Evolutionary conservation across 2,888 invertebrate species (phyloP), one percentile per base, ranked within the genome.

Genomic region (Pecten maximus): DNA sequence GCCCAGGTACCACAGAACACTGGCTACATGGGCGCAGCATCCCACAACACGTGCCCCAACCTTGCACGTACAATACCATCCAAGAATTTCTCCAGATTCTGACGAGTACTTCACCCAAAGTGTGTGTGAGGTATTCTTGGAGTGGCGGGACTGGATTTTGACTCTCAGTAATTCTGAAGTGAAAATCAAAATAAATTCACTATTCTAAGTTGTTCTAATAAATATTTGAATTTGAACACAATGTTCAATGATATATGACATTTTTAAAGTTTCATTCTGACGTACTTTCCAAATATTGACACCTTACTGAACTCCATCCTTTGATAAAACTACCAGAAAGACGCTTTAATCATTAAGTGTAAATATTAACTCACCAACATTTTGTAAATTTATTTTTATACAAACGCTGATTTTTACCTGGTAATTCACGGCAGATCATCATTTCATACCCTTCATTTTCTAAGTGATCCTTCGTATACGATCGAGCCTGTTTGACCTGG

Each of bases 21-120:
- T 88, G 8, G 91, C 90, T 50, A 90, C 39, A 89, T 91, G 91
- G 0, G 89, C 89, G 40, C 89, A 91, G 12, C 89, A 88, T 2
- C 91, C 91, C 0, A 91, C 90, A 19, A 90, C 90, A 23, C 90
- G 48, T 1, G 90, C 88, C 16, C 90, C 91, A 39, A 89, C 87
- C 87, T 87, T 86, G 48, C 88, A 91, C 39, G 87, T 87, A 44
- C 91, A 91, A 39, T 89, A 91, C 90, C 90, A 91, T 12, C 74
- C 88, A n/a, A 15, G 16, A 3, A 91, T 35, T n/a, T 28, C 28
- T 87, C n/a, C 88, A 54, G 23, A n/a, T 23, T 60, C 60, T 0
- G 23, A 60, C 23, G 23, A 23, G 60, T 50, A 88, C 35, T 40
- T 19, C 0, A 88, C 28, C 50, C 2, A 88, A 23, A 88, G 50